Evolutionary conservation across 2,888 invertebrate species (phyloP).

Genomic region (Argynnis bischoffii): DNA sequence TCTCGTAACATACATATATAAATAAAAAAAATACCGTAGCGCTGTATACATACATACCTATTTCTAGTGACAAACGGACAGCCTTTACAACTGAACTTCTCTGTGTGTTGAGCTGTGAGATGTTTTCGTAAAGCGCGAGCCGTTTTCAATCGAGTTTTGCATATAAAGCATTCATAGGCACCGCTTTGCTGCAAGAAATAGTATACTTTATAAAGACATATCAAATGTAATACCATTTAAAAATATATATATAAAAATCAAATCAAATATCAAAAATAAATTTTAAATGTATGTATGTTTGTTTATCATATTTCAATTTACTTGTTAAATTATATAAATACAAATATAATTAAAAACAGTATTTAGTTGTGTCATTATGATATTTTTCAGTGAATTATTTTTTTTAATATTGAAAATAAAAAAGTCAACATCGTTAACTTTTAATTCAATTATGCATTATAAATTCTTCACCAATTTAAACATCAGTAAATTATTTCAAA

Average conservation of each 20-base stretch:
- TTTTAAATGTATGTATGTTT: too few species aligned
- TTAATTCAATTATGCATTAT: too few species aligned
- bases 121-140: slow-evolving; percentile 67
- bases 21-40: not conserved
- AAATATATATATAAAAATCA: not conserved
- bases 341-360: not conserved
- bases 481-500: too few species aligned
- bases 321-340: too few species aligned
- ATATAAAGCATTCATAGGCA: slow-evolving; percentile 69
- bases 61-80: slow-evolving; percentile 71
- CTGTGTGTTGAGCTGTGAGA: slow-evolving; percentile 69
- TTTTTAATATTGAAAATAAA: too few species aligned
- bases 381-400: too few species aligned
- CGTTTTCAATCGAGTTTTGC: slow-evolving; percentile 66
- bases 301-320: too few species aligned
- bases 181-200: slow-evolving; percentile 60
- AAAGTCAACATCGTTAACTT: too few species aligned
- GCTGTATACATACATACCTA: slow-evolving; percentile 46
- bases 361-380: not conserved
- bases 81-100: slow-evolving; percentile 69
- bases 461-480: too few species aligned
- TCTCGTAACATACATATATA: too few species aligned
- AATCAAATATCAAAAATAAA: too few species aligned
- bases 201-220: slow-evolving; percentile 20
- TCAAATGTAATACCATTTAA: not conserved